Evolutionary conservation across 2,888 invertebrate species (phyloP).

Genomic region (Drosophila fungiperda): DNA sequence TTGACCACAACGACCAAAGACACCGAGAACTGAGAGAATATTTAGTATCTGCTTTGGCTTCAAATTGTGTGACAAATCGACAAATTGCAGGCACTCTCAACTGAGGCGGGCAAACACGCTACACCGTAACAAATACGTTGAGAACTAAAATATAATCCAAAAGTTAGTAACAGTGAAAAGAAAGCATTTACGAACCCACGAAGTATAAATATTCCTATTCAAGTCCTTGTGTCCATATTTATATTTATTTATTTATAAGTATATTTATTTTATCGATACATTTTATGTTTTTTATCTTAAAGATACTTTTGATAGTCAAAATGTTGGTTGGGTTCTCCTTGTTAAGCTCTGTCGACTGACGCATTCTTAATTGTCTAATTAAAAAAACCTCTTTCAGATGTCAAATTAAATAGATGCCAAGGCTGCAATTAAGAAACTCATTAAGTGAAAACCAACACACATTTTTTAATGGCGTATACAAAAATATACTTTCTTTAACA

Average conservation of each 20-base stretch:
- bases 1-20: conserved; percentile 52
- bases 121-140: not conserved
- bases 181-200: no score
- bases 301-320: no score
- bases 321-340: not conserved
- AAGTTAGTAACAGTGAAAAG: no score
- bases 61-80: conserved; percentile 64
- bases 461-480: not conserved
- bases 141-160: not conserved
- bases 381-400: not conserved
- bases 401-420: not conserved
- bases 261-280: no score
- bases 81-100: conserved; percentile 55
- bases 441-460: conserved; percentile 2
- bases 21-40: conserved; percentile 30
- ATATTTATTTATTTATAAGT: no score
- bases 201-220: not conserved
- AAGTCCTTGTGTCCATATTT: no score
- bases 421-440: not conserved
- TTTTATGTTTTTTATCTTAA: no score
- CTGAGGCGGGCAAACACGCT: conserved; percentile 40
- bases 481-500: not conserved
- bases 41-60: conserved; percentile 35
- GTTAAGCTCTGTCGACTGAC: no score
- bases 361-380: not conserved